Evolutionary conservation across 2,888 invertebrate species (phyloP).

Genomic region (Meiosimyza platycephala): DNA sequence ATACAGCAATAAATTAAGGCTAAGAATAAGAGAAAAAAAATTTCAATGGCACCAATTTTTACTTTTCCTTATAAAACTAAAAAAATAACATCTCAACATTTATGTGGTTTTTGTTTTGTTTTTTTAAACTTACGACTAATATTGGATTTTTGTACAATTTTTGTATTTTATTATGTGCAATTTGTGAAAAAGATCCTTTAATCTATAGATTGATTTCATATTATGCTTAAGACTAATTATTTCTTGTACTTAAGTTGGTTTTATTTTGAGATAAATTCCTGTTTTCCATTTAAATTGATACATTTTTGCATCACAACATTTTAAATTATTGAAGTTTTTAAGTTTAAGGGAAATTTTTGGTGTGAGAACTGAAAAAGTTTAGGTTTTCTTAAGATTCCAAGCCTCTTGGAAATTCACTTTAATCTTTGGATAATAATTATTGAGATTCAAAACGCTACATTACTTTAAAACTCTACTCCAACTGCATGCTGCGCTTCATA

Average conservation of each 20-base stretch:
- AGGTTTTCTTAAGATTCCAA: constrained; percentile 32
- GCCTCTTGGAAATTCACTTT: background rate
- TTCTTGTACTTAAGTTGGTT: constrained; percentile 45
- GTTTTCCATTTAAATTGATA: constrained; percentile 36
- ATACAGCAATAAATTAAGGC: background rate
- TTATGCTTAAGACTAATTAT: constrained; percentile 42
- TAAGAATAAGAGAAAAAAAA: background rate
- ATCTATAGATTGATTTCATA: constrained; percentile 7
- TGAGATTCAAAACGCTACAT: no score
- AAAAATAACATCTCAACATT: constrained; percentile 44
- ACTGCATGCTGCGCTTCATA: constrained; percentile 43
- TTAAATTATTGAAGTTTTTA: constrained; percentile 33
- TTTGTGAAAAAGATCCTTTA: constrained; percentile 30
- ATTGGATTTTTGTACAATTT: constrained; percentile 35
- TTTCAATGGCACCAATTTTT: constrained; percentile 24
- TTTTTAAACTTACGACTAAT: constrained; percentile 12
- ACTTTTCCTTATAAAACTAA: constrained; percentile 15
- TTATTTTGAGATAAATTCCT: constrained; percentile 44
- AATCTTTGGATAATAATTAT: constrained; percentile 28
- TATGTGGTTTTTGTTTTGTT: constrained; percentile 22
- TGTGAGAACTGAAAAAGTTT: constrained; percentile 45
- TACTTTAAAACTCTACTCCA: constrained; percentile 40
- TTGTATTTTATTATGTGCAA: constrained; percentile 16
- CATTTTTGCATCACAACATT: constrained; percentile 30
- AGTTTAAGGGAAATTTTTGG: constrained; percentile 49